A percentile compares a stretch with the other conserved stretches of the same genome.
phyloP scores from a whole-genome alignment of 2,113 vertebrate genomes.

The Callithrix jacchus region DNA sequence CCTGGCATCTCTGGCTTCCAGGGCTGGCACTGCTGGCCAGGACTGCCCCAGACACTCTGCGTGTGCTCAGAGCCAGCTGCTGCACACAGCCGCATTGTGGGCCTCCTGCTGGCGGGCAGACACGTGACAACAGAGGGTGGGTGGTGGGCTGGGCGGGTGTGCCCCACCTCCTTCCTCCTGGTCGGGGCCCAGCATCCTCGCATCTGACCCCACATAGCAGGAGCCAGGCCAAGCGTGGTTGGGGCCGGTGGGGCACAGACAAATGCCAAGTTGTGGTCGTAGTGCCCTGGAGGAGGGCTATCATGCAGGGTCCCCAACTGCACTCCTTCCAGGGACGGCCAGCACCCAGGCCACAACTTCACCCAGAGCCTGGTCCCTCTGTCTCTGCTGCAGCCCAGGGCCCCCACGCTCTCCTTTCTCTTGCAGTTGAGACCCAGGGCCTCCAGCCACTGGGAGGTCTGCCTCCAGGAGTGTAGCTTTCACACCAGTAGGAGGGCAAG shows the following conservation, averaged over 20 bases:
- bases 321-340: background rate
- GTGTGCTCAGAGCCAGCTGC: slow-evolving; percentile 31
- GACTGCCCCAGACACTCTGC: background rate
- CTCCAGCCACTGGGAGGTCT: background rate
- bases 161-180: background rate
- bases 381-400: background rate
- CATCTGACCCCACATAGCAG: background rate
- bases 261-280: background rate
- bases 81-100: slow-evolving; percentile 49
- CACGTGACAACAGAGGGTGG: slow-evolving; percentile 26
- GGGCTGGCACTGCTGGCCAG: slow-evolving; percentile 11
- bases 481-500: background rate
- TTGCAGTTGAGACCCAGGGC: background rate
- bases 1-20: slow-evolving; percentile 33
- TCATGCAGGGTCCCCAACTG: too few relatives aligned
- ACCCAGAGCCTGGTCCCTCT: background rate
- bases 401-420: background rate
- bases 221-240: too few relatives aligned
- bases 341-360: background rate
- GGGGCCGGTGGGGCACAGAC: background rate
- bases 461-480: background rate
- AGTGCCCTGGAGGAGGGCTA: background rate
- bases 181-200: background rate
- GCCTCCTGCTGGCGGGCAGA: background rate
- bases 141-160: background rate